Evolutionary conservation across 1,140 invertebrate genomes (phyloP).

Genomic region (Solen grandis): DNA sequence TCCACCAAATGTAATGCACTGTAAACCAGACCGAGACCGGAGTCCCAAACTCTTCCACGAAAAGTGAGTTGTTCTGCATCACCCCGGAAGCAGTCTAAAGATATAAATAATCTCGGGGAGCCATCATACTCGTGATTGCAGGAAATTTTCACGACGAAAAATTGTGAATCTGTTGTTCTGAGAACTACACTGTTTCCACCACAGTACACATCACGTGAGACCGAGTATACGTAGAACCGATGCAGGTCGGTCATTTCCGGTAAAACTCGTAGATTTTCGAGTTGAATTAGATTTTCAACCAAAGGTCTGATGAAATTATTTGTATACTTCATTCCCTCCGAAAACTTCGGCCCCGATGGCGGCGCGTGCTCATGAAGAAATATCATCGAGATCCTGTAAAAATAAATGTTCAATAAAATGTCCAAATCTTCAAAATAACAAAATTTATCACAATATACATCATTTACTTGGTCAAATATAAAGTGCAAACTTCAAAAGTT

Average conservation of each 20-base stretch:
- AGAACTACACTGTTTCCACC: conserved; percentile 29
- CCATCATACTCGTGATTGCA: conserved; percentile 48
- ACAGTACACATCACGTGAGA: conserved; percentile 21
- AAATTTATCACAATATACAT: no score
- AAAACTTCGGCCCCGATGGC: conserved; percentile 35
- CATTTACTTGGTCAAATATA: no score
- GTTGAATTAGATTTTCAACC: conserved; percentile 18
- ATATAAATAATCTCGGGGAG: conserved; percentile 32
- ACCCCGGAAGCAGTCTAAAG: conserved; percentile 21
- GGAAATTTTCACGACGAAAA: conserved; percentile 29
- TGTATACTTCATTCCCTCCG: conserved; percentile 40
- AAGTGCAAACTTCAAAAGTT: no score
- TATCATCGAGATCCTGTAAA: no score
- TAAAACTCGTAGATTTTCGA: conserved; percentile 33
- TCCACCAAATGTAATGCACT: conserved; percentile 46
- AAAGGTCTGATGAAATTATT: conserved; percentile 25
- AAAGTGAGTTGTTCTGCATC: conserved; percentile 42
- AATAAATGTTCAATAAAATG: no score
- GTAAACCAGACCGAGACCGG: conserved; percentile 46
- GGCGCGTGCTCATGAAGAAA: conserved; percentile 41
- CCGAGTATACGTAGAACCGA: conserved; percentile 48
- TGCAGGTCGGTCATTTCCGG: conserved; percentile 46
- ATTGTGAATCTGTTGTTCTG: conserved; percentile 15
- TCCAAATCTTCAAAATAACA: no score
- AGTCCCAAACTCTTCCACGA: conserved; percentile 46